Evolutionary conservation across 2,113 vertebrate genomes (phyloP).

Genomic region (Panurus biarmicus): DNA sequence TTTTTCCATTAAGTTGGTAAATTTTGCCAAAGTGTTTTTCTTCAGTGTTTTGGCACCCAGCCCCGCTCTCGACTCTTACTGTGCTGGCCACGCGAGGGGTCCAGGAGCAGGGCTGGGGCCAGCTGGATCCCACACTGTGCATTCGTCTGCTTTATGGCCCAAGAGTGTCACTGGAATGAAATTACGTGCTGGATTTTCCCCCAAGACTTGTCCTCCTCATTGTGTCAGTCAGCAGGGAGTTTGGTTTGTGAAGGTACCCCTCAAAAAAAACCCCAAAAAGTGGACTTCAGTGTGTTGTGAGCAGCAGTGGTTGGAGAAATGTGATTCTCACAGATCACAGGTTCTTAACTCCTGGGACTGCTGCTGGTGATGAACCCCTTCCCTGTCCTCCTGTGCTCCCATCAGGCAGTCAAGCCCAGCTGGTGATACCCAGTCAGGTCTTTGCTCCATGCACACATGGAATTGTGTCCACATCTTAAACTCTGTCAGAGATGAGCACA

Average conservation of each 20-base stretch:
- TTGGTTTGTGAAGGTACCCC: not conserved
- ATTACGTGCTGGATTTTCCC: conserved; percentile 10
- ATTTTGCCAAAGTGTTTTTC: conserved; percentile 58
- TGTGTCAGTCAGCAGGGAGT: not conserved
- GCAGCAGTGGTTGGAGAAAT: not conserved
- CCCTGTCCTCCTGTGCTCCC: not conserved
- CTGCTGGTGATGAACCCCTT: not conserved
- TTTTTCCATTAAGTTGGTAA: conserved; percentile 63
- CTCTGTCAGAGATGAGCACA: not conserved
- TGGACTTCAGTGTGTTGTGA: not conserved
- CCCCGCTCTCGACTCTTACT: not conserved
- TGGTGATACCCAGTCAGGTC: not conserved
- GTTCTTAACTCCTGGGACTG: not conserved
- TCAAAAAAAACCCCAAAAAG: not conserved
- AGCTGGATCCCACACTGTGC: conserved; percentile 9
- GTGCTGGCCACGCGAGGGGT: not conserved
- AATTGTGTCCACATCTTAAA: not conserved
- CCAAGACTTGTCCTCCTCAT: not conserved
- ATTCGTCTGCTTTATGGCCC: not conserved
- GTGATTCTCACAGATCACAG: not conserved
- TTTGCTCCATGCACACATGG: rapidly evolving
- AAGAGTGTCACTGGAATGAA: not conserved
- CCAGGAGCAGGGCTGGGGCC: conserved; percentile 7
- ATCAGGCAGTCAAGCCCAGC: not conserved
- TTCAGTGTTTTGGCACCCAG: not conserved